A percentile compares a stretch with the other conserved stretches of the same genome.
Evolutionary conservation across 2,797 vertebrate genomes (phyloP).

Genomic region (Leptatherina wallacei): DNA sequence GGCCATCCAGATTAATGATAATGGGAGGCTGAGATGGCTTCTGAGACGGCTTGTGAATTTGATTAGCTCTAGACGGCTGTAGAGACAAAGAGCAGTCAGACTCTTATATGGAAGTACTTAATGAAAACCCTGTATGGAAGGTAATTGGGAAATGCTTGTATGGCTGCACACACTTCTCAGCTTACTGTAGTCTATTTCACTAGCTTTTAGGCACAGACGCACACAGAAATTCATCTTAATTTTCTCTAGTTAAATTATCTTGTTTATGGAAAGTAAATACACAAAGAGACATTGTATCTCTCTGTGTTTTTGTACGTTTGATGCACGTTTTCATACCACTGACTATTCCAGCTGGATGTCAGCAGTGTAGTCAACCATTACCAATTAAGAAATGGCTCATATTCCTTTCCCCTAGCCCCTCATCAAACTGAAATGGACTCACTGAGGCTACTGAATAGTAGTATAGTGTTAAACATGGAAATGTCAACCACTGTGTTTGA

Average conservation of each 20-base stretch:
- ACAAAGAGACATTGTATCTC: slow-evolving; percentile 14
- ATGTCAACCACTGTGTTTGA: slow-evolving; percentile 41
- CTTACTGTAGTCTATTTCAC: slow-evolving; percentile 73
- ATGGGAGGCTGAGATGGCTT: slow-evolving; percentile 84
- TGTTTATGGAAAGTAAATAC: slow-evolving; percentile 34
- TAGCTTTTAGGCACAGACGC: slow-evolving; percentile 29
- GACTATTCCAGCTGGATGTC: slow-evolving; percentile 48
- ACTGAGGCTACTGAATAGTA: slow-evolving; percentile 39
- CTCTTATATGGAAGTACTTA: slow-evolving; percentile 84
- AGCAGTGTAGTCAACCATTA: slow-evolving; percentile 47
- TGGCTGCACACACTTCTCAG: slow-evolving; percentile 69
- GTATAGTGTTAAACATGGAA: slow-evolving; percentile 44
- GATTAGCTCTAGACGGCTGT: slow-evolving; percentile 84
- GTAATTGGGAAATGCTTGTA: slow-evolving; percentile 86
- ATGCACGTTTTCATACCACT: slow-evolving; percentile 37
- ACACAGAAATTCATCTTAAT: slow-evolving; percentile 26
- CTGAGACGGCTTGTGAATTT: slow-evolving; percentile 83
- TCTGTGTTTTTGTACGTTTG: neutral
- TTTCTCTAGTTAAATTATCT: slow-evolving; percentile 35
- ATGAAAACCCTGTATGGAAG: slow-evolving; percentile 83
- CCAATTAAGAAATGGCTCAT: slow-evolving; percentile 61
- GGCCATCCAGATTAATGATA: slow-evolving; percentile 87
- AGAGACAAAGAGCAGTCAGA: slow-evolving; percentile 81
- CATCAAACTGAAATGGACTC: slow-evolving; percentile 44
- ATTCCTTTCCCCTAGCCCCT: slow-evolving; percentile 32